Percentiles rank a stretch among this genome's conserved stretches.
Evolutionary conservation across 1,140 invertebrate genomes (phyloP).

Genomic region (Chlorops oryzae): DNA sequence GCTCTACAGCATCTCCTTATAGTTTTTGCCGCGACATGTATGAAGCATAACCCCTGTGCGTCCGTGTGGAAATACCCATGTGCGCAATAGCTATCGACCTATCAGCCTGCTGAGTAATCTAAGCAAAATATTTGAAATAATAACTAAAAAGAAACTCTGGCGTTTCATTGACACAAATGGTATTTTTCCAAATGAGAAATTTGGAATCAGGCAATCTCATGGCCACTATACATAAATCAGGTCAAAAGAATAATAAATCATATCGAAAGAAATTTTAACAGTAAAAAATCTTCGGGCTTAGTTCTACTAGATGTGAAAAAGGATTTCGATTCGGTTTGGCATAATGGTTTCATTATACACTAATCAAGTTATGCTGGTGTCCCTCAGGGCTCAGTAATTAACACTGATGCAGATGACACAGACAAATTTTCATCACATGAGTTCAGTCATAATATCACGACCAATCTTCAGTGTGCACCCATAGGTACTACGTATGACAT

Average conservation of each 20-base stretch:
- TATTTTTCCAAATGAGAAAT: conserved; percentile 36
- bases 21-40: no score
- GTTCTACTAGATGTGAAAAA: conserved; percentile 37
- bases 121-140: conserved; percentile 37
- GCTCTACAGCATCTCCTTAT: no score
- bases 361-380: conserved; percentile 26
- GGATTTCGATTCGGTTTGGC: conserved; percentile 38
- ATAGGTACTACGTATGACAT: no score
- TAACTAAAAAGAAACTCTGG: conserved; percentile 20
- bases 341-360: conserved; percentile 34
- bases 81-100: conserved; percentile 28
- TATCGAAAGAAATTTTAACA: conserved; percentile 24
- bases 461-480: no score
- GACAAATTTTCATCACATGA: conserved; percentile 13
- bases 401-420: conserved; percentile 33
- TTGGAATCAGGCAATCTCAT: conserved; percentile 42
- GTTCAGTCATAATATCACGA: no score
- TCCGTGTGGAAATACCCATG: no score
- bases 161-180: conserved; percentile 18
- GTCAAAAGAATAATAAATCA: conserved; percentile 33
- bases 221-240: conserved; percentile 38
- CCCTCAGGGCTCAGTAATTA: conserved; percentile 34
- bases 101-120: conserved; percentile 40
- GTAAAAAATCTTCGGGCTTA: conserved; percentile 22
- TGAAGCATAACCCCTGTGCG: no score